Base-by-base conservation (phyloP, 2,888 invertebrate species). In the Parelbella ahira region DNA sequence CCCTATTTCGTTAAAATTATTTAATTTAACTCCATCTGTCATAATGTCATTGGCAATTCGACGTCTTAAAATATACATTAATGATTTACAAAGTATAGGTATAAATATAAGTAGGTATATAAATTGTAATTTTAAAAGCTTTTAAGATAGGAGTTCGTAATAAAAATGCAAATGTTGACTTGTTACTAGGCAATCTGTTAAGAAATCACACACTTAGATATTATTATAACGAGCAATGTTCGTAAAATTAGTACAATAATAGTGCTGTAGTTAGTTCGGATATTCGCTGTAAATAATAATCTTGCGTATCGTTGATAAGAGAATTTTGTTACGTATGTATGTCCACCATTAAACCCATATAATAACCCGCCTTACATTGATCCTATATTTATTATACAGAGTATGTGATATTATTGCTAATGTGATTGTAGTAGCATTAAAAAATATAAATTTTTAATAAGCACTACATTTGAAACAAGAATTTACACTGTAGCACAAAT, bases 11-110 rank as follows among this genome's bases (percentile, higher is more conserved):
- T 24, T 10, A 5, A 20, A 2, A 20, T 4, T 2, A 4, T 4
- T 5, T 9, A 1, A 10, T 9, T 24, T 10, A 24, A 9, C 9
- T 10, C 11, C 10, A 1, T 20, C 3, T 25, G 6, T 25, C 37
- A 38, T 45, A 36, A 28, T 67, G 73, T 76, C 71, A 75, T 76
- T 76, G 74, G 72, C 72, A 74, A 74, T 67, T 60, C 43, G 61
- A 59, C 37, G 60, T 60, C 60, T n/a, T n/a, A n/a, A n/a, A n/a
- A n/a, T n/a, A n/a, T n/a, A n/a, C n/a, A n/a, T n/a, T n/a, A n/a
- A n/a, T n/a, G n/a, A n/a, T n/a, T n/a, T n/a, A n/a, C n/a, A n/a
- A n/a, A n/a, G n/a, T n/a, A n/a, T n/a, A n/a, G n/a, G n/a, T n/a
- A n/a, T n/a, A 61, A 27, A 6, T 12, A 48, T 42, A 33, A 45